Percentiles rank a stretch among this genome's conserved stretches.
Evolutionary conservation across 2,113 vertebrate genomes (phyloP).

Genomic region (Plecturocebus donacophilus): DNA sequence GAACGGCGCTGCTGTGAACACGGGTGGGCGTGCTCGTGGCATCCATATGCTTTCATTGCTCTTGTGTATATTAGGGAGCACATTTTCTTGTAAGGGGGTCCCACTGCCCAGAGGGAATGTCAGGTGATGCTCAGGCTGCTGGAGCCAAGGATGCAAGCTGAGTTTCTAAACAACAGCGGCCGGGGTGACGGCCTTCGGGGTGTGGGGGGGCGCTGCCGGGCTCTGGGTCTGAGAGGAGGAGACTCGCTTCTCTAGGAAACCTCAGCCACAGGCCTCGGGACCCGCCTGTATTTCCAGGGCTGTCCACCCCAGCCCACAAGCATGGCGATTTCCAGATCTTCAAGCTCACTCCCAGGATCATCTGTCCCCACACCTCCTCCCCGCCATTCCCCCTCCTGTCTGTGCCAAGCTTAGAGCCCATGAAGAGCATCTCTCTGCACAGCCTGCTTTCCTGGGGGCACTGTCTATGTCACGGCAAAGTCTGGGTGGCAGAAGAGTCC

Average conservation of each 20-base stretch:
- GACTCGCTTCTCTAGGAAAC: neutral
- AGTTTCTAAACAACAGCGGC: neutral
- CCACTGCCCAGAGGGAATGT: neutral
- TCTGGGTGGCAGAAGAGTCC: too few relatives aligned
- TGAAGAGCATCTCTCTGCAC: too few relatives aligned
- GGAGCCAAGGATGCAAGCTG: neutral
- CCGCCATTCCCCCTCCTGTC: too few relatives aligned
- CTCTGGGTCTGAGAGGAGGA: neutral
- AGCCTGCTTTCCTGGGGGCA: neutral
- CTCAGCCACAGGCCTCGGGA: neutral
- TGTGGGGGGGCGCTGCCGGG: neutral
- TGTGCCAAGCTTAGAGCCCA: too few relatives aligned
- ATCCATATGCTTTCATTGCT: rapidly evolving
- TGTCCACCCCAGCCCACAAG: rapidly evolving
- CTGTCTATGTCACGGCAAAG: neutral
- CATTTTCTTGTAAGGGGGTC: neutral
- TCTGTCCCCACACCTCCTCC: neutral
- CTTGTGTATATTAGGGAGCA: neutral
- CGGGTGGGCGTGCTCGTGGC: rapidly evolving
- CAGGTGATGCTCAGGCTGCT: neutral
- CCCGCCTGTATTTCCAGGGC: neutral
- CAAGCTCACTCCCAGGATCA: neutral
- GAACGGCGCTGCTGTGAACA: rapidly evolving
- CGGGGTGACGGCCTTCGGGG: neutral
- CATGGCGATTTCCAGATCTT: neutral